Base-by-base conservation (phyloP, 2,888 invertebrate species). In the Agonopterix subpropinquella region DNA sequence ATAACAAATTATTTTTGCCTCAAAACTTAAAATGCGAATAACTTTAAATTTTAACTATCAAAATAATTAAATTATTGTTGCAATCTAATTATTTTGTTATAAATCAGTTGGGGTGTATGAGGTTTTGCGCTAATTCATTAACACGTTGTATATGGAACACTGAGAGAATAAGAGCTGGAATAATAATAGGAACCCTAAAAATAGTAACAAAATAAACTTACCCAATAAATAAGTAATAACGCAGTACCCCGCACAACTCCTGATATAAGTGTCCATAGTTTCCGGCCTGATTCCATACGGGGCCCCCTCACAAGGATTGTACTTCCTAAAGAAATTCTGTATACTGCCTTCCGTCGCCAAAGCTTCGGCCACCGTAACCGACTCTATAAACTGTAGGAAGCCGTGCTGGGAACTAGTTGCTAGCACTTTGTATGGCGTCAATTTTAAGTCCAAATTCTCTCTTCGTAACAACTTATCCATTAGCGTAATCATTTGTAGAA, bases 371-470 rank as follows among this genome's bases (percentile, higher is more conserved):
- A 99, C 96, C 0, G 98, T 94, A 53, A 93, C 91, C 0, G 98
- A 97, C 67, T 98, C 97, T 36, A 99, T 92, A 73, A 95, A 99
- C 84, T 99, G 98, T 2, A 99, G 92, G 80, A 99, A 98, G 7
- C 99, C 99, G 77, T 98, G 98, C 70, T 95, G 95, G 0, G 96
- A 96, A 68, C 98, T 97, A 0, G 98, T 99, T 0, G 99, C 98
- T 53, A 99, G 83, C 5, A 52, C 52, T 47, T 89, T 89, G 70
- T 99, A 99, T 0, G 99, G 98, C 0, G 98, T 98, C 52, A 99
- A 80, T 69, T 98, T 98, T 48, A 99, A 89, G 83, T 99, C 99
- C 49, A 99, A 88, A 79, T 99, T 99, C 81, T 99, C 99, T 61
- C 96, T 91, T 42, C 97, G 90, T 57, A 99, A 80, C 48, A 99